These are phyloP conservation scores for Coelopa pilipes DNA, from an alignment of 2,888 invertebrate genomes.

Conservation along the genomic window DNA sequence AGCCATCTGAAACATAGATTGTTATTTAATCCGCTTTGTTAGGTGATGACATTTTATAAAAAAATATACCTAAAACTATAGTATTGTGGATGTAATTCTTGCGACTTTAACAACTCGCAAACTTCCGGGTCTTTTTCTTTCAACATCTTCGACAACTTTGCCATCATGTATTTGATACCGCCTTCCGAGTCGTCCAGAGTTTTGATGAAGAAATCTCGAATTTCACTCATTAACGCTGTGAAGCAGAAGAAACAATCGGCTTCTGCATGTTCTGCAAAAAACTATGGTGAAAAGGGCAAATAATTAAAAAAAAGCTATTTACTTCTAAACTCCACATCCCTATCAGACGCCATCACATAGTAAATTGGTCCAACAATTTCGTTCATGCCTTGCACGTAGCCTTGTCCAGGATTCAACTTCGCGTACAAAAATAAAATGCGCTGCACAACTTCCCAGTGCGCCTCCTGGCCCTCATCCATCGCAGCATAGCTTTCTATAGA, in stretches of 20 bases:
- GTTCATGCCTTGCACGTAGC: constrained; percentile 98
- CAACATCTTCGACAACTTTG: constrained; percentile 79
- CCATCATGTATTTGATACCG: constrained; percentile 93
- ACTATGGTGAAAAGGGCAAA: background rate
- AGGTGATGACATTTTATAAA: background rate
- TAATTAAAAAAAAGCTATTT: background rate
- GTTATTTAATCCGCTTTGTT: background rate
- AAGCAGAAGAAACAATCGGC: constrained; percentile 99
- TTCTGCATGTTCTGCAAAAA: constrained; percentile 84
- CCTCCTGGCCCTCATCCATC: constrained; percentile 90
- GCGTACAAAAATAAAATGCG: constrained; percentile 97
- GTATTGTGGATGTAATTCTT: constrained; percentile 93
- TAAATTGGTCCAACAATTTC: constrained; percentile 99
- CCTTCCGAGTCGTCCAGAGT: constrained; percentile 92
- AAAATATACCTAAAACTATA: constrained; percentile 85
- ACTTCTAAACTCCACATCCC: constrained; percentile 83
- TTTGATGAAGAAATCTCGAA: constrained; percentile 96
- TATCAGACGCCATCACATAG: constrained; percentile 94
- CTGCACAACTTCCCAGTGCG: constrained; percentile 99
- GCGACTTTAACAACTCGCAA: constrained; percentile 79
- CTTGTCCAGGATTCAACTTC: constrained; percentile 97
- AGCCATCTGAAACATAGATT: constrained; percentile 79
- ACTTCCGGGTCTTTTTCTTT: constrained; percentile 81
- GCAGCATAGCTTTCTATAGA: constrained; percentile 85
- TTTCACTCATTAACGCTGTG: constrained; percentile 97